These are phyloP conservation scores for Protophormia terraenovae DNA, from an alignment of 2,888 invertebrate genomes.

Conservation along the genomic window DNA sequence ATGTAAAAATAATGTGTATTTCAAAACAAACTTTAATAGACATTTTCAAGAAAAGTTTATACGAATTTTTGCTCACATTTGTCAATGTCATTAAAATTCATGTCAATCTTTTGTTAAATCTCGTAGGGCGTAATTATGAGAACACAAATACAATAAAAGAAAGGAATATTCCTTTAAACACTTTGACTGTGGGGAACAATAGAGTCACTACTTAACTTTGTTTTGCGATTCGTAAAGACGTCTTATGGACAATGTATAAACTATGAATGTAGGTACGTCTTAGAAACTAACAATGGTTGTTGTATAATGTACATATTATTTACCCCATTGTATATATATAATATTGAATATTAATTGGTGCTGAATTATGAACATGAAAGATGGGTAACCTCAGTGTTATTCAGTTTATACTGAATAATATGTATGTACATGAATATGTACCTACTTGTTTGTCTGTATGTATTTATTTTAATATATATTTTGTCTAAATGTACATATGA, in stretches of 20 bases:
- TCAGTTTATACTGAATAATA: not conserved
- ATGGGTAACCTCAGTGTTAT: not conserved
- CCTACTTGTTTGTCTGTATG: no score
- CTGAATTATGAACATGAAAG: not conserved
- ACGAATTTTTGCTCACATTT: slow-evolving; percentile 13
- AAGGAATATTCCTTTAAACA: not conserved
- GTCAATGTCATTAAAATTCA: not conserved
- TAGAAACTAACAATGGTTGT: not conserved
- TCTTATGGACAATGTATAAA: not conserved
- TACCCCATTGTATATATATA: not conserved
- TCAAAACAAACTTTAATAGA: no score
- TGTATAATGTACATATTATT: not conserved
- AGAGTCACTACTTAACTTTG: not conserved
- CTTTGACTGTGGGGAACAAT: not conserved
- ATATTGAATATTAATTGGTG: slow-evolving; percentile 28
- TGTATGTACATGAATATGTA: not conserved
- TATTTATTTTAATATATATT: no score
- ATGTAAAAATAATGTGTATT: no score
- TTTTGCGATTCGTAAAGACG: not conserved
- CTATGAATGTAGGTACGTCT: no score
- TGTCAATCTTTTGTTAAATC: not conserved
- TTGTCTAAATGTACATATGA: no score
- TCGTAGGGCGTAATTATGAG: slow-evolving; percentile 3
- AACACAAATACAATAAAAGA: not conserved
- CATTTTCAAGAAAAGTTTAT: not conserved